Evolutionary conservation across 2,113 vertebrate species (phyloP).

Genomic region (Catharus minimus): DNA sequence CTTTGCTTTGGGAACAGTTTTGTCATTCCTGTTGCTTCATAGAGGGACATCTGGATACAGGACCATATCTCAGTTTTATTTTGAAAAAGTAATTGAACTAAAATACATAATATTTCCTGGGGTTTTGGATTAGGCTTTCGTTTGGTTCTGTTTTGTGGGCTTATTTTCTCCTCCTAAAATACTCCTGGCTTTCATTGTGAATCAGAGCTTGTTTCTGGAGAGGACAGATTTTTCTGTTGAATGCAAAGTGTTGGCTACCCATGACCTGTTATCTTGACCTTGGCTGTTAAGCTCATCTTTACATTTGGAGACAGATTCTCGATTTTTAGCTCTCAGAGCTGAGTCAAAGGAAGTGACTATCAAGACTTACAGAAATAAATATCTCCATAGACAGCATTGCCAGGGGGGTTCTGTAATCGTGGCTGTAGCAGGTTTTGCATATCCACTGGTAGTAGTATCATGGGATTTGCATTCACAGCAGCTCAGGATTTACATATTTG

Average conservation of each 20-base stretch:
- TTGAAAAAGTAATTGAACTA: background rate
- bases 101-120: background rate
- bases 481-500: slow-evolving; percentile 59
- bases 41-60: background rate
- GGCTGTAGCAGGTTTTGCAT: slow-evolving; percentile 35
- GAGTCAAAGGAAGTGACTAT: slow-evolving; percentile 23
- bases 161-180: background rate
- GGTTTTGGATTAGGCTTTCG: background rate
- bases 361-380: background rate
- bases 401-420: background rate
- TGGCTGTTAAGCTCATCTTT: slow-evolving; percentile 16
- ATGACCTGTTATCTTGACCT: background rate
- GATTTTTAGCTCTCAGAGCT: slow-evolving; percentile 15
- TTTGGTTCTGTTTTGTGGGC: background rate
- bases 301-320: background rate
- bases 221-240: background rate
- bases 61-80: background rate
- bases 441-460: background rate
- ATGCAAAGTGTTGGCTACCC: background rate
- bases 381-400: slow-evolving; percentile 1
- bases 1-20: background rate
- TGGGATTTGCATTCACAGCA: slow-evolving; percentile 48
- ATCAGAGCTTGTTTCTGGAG: background rate
- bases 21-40: background rate
- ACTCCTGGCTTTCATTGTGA: background rate